Percentiles rank a stretch among this genome's conserved stretches.
Conservation (phyloP, 2,797 vertebrate genomes). For the Sardinella longiceps region DNA sequence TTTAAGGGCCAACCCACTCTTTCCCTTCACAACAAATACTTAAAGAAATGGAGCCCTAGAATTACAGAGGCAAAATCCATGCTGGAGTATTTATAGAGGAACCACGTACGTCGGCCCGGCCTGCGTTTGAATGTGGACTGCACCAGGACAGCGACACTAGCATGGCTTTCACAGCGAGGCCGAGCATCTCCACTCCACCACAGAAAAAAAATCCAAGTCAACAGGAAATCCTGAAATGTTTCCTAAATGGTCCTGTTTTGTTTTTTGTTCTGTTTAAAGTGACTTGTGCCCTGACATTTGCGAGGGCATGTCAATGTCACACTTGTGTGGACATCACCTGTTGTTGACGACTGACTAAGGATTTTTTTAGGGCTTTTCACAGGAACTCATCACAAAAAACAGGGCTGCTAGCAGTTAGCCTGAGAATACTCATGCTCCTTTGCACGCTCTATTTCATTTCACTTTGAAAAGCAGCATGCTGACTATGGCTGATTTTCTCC, state of each 20-base stretch:
- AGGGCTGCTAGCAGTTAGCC: not conserved
- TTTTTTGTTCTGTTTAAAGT: not conserved
- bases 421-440: too few relatives aligned
- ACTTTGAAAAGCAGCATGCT: too few relatives aligned
- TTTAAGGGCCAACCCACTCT: conserved; percentile 18
- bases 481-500: too few relatives aligned
- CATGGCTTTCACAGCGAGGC: not conserved
- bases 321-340: not conserved
- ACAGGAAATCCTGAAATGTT: conserved; percentile 16
- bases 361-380: too few relatives aligned
- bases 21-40: conserved; percentile 23
- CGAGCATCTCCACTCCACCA: not conserved
- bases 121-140: not conserved
- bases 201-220: conserved; percentile 1
- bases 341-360: not conserved
- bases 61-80: conserved; percentile 3
- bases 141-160: not conserved
- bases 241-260: not conserved
- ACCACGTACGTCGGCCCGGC: too few relatives aligned
- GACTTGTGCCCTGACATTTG: not conserved
- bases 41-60: not conserved
- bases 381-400: too few relatives aligned
- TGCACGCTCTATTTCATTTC: too few relatives aligned
- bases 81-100: conserved; percentile 7
- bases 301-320: not conserved